Percentiles rank a stretch among this genome's conserved stretches.
These are phyloP conservation scores for Maccullochella peelii DNA, from an alignment of 2,113 vertebrate species.

Conservation along the genomic window DNA sequence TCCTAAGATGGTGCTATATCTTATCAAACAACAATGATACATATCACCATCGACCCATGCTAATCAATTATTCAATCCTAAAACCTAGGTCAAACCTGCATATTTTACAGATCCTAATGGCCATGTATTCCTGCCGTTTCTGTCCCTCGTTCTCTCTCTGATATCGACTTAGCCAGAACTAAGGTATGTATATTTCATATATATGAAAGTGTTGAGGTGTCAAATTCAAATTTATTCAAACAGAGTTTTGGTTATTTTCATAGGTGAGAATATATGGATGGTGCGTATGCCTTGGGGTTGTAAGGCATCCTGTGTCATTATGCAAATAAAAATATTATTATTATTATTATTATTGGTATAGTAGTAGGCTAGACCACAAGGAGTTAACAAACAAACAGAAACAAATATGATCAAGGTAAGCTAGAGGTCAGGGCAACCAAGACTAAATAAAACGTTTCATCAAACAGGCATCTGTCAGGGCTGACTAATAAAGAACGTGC, in stretches of 20 bases:
- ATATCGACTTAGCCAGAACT: slow-evolving; percentile 23
- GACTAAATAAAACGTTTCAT: too few relatives aligned
- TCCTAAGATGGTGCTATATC: slow-evolving; percentile 47
- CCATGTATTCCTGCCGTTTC: slow-evolving; percentile 7
- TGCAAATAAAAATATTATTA: not conserved
- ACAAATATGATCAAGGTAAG: too few relatives aligned
- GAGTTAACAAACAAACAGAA: too few relatives aligned
- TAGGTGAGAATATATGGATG: not conserved
- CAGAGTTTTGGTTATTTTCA: not conserved
- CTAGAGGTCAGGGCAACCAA: too few relatives aligned
- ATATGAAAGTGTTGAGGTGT: too few relatives aligned
- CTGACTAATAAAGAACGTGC: too few relatives aligned
- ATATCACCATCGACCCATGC: slow-evolving; percentile 61
- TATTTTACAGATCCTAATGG: slow-evolving; percentile 48
- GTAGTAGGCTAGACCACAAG: too few relatives aligned
- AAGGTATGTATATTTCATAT: too few relatives aligned
- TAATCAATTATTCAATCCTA: slow-evolving; percentile 64
- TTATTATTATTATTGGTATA: too few relatives aligned
- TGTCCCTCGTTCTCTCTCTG: slow-evolving; percentile 3
- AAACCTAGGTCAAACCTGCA: slow-evolving; percentile 29
- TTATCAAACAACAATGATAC: slow-evolving; percentile 70
- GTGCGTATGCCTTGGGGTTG: not conserved
- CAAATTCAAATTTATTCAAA: not conserved
- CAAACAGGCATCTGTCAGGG: too few relatives aligned
- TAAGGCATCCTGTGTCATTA: not conserved